Evolutionary conservation across 2,888 invertebrate species (phyloP).

Genomic region (Leptarthrus brevirostris): DNA sequence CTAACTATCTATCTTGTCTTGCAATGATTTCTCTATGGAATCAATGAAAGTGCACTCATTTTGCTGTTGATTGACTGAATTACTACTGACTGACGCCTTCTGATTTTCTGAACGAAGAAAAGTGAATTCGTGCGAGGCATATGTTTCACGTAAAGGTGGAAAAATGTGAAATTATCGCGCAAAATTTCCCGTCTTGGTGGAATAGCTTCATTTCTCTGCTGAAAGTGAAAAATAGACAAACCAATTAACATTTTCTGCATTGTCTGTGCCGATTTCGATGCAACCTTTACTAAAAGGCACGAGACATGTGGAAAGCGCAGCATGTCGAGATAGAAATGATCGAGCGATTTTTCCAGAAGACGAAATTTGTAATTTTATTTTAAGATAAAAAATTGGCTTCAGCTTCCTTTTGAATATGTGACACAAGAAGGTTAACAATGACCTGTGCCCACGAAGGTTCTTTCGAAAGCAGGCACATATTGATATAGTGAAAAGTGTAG

Average conservation of each 20-base stretch:
- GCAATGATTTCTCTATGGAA: conserved; percentile 36
- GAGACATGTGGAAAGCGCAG: too few relatives aligned
- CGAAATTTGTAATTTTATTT: too few relatives aligned
- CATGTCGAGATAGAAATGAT: too few relatives aligned
- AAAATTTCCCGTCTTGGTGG: conserved; percentile 39
- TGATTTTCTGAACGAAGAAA: not conserved
- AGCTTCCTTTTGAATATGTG: too few relatives aligned
- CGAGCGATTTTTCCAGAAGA: too few relatives aligned
- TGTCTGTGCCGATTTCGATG: conserved; percentile 1
- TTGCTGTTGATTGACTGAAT: conserved; percentile 2
- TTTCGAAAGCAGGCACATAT: too few relatives aligned
- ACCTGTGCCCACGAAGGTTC: too few relatives aligned
- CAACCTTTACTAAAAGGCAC: not conserved
- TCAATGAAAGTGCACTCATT: conserved; percentile 43
- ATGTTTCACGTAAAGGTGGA: conserved; percentile 13
- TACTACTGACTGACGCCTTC: not conserved
- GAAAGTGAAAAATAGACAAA: conserved; percentile 45
- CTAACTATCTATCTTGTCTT: not conserved
- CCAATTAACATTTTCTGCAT: conserved; percentile 33
- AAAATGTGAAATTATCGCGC: conserved; percentile 35
- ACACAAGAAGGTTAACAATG: too few relatives aligned
- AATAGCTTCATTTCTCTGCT: conserved; percentile 36
- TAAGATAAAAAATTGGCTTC: too few relatives aligned
- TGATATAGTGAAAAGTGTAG: too few relatives aligned
- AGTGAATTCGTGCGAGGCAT: conserved; percentile 44